Evolutionary conservation across 2,113 vertebrate species (phyloP).

Genomic region (Xenus cinereus): DNA sequence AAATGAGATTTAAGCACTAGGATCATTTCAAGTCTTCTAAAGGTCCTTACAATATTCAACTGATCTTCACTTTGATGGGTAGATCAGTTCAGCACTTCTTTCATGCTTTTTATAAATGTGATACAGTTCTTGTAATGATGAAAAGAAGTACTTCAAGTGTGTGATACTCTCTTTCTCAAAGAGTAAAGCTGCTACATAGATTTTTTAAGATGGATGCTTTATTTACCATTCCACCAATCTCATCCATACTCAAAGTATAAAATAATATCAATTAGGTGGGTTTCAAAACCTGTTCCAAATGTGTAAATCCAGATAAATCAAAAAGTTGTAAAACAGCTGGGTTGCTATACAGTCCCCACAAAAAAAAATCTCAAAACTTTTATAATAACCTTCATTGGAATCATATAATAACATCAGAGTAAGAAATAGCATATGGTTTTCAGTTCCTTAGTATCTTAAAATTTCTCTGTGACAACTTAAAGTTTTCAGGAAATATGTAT

Average conservation of each 20-base stretch:
- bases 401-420: background rate
- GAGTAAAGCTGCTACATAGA: background rate
- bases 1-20: background rate
- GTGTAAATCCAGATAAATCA: background rate
- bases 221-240: background rate
- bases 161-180: background rate
- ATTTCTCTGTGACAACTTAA: background rate
- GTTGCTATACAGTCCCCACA: background rate
- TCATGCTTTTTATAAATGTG: background rate
- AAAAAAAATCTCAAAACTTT: background rate
- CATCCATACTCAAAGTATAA: background rate
- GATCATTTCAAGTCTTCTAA: background rate
- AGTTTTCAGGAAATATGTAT: conserved; percentile 16
- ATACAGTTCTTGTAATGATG: background rate
- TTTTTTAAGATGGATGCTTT: background rate
- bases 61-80: background rate
- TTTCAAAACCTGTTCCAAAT: background rate
- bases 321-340: background rate
- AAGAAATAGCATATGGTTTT: background rate
- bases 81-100: background rate
- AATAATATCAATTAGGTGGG: background rate
- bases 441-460: background rate
- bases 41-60: background rate
- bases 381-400: background rate
- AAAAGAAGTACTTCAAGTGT: background rate